phyloP scores from a whole-genome alignment of 2,113 vertebrate genomes.

The Pithys albifrons region DNA sequence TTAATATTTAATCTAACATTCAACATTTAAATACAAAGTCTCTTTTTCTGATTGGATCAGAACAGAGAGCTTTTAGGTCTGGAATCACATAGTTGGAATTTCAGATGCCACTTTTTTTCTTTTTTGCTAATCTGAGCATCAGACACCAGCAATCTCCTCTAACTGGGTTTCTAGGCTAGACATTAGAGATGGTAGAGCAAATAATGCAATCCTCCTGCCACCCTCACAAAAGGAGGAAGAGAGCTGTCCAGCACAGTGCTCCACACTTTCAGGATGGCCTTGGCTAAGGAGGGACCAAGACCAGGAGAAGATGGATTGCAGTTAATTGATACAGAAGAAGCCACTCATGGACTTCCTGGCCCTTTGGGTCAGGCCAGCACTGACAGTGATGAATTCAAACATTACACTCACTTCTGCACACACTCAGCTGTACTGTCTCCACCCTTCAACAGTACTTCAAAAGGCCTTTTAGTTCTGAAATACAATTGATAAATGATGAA shows the following conservation, averaged over 20 bases:
- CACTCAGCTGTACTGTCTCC: fast-evolving
- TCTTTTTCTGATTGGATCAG: not conserved
- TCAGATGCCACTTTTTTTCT: not conserved
- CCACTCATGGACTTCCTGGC: not conserved
- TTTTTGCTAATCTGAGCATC: not conserved
- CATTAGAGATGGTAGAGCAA: not conserved
- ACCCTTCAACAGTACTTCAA: not conserved
- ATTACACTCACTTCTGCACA: not conserved
- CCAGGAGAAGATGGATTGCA: not conserved
- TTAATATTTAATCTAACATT: not conserved
- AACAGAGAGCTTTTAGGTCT: not conserved
- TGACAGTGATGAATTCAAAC: not conserved
- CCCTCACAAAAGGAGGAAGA: not conserved
- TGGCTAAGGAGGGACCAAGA: not conserved
- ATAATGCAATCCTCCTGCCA: not conserved
- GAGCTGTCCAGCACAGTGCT: not conserved
- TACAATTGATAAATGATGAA: not conserved
- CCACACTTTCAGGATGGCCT: too few species aligned
- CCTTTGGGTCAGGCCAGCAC: not conserved
- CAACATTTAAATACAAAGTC: not conserved
- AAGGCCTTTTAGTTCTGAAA: not conserved
- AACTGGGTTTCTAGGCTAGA: not conserved
- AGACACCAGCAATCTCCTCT: not conserved
- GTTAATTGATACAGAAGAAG: fast-evolving
- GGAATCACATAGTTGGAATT: not conserved